Base-by-base conservation (phyloP, 2,797 vertebrate genomes). In the Choloepus didactylus region DNA sequence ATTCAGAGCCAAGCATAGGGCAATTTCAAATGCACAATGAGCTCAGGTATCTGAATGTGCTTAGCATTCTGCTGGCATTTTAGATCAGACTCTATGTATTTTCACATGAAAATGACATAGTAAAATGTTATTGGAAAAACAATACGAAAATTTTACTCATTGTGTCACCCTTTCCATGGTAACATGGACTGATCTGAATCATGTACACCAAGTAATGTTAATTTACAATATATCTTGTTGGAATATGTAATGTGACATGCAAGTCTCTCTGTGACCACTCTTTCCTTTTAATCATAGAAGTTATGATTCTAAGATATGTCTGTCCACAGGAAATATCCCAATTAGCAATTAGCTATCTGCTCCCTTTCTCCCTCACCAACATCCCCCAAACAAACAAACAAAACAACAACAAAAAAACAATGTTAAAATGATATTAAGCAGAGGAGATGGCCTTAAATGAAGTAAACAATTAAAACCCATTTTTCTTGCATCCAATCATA, bases 1-100 rank as follows among this genome's bases (percentile, higher is more conserved):
- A 84, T 95, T 95, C 72, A 87, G 67, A 69, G 91, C 90, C 59
- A 93, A 96, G 89, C 90, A 96, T 16, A 69, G 38, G 93, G 31
- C 6, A 79, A 56, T 89, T 95, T 96, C 94, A 96, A 95, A 98
- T 96, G 93, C 92, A 97, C 83, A 75, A 80, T 75, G 56, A 89
- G 7, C 19, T 21, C 38, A 59, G n/a, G 23, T 93, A 62, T 87
- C 35, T 88, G 81, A 97, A 97, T 85, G 49, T 56, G 89, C 92
- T 97, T 97, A 51, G 81, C 70, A 88, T 90, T 64, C 25, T 62
- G 87, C 11, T 35, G 51, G 10, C 10, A 64, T 80, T 83, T 94
- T n/a, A 87, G 85, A 60, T 21, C 4, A 8, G 2, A 62, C 73
- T 79, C 89, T 5, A 91, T 72, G 14, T 51, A 60, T 66, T 91